These are phyloP conservation scores for Mya arenaria DNA, from an alignment of 1,140 invertebrate species.

Conservation along the genomic window DNA sequence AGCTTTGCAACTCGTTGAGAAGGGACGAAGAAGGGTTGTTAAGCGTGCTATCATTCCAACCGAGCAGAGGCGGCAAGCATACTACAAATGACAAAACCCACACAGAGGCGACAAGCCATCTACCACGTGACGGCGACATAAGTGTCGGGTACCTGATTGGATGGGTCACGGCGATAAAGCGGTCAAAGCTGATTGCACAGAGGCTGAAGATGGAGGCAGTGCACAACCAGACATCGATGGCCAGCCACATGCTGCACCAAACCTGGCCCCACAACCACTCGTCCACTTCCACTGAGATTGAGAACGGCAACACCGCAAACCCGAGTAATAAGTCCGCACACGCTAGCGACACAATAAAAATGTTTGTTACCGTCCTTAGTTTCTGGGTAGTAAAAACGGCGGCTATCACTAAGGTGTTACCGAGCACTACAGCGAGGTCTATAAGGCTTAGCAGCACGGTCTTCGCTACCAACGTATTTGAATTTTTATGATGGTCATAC, in stretches of 20 bases:
- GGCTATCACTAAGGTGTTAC: conserved; percentile 93
- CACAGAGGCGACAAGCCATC: conserved; percentile 95
- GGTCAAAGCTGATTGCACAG: conserved; percentile 81
- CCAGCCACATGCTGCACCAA: conserved; percentile 81
- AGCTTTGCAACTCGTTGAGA: not conserved
- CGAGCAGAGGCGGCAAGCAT: conserved; percentile 97
- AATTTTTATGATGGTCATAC: too few species aligned
- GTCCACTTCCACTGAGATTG: conserved; percentile 70
- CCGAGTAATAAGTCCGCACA: conserved; percentile 80
- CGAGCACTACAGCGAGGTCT: conserved; percentile 77
- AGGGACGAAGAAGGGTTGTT: not conserved
- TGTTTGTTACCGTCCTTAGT: conserved; percentile 94
- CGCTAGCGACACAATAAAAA: conserved; percentile 96
- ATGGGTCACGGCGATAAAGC: conserved; percentile 80
- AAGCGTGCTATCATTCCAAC: conserved; percentile 87
- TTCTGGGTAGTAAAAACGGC: conserved; percentile 94
- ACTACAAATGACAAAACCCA: conserved; percentile 98
- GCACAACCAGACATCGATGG: conserved; percentile 81
- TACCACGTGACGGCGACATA: conserved; percentile 84
- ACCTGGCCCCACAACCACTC: conserved; percentile 79
- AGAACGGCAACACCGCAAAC: conserved; percentile 80
- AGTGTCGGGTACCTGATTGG: conserved; percentile 77
- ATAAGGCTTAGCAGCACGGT: conserved; percentile 57
- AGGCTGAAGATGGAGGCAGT: conserved; percentile 82
- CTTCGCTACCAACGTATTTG: too few species aligned